These are phyloP conservation scores for Elmis aenea DNA, from an alignment of 2,888 invertebrate species.

Conservation along the genomic window DNA sequence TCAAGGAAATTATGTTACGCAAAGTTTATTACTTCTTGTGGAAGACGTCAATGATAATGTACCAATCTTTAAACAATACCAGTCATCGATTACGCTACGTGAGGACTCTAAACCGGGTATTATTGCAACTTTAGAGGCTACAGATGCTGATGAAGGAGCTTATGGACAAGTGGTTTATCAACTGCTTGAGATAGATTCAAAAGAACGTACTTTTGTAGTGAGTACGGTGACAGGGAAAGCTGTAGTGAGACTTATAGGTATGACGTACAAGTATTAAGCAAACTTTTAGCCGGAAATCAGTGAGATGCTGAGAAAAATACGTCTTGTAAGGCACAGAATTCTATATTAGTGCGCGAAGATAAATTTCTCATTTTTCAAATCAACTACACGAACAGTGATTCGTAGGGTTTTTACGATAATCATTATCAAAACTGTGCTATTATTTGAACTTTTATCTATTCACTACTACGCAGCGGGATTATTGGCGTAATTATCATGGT, in stretches of 20 bases:
- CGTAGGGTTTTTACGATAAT: no score
- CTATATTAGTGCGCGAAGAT: no score
- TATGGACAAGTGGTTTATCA: slow-evolving; percentile 90
- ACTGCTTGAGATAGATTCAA: slow-evolving; percentile 75
- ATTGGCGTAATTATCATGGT: no score
- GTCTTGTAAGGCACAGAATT: no score
- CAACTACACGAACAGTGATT: no score
- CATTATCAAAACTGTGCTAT: no score
- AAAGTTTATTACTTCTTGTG: slow-evolving; percentile 80
- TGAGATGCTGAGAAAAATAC: no score
- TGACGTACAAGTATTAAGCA: slow-evolving; percentile 20
- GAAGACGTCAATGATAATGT: slow-evolving; percentile 92
- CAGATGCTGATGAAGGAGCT: slow-evolving; percentile 85
- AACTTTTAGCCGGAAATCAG: background rate
- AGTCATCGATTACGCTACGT: slow-evolving; percentile 71
- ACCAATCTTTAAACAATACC: slow-evolving; percentile 81
- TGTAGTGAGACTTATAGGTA: slow-evolving; percentile 68
- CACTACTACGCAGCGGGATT: no score
- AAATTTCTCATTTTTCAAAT: no score
- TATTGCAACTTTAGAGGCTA: slow-evolving; percentile 77
- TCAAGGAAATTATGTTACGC: slow-evolving; percentile 83
- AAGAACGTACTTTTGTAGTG: slow-evolving; percentile 71
- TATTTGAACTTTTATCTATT: no score
- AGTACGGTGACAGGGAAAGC: slow-evolving; percentile 83
- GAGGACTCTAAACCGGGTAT: slow-evolving; percentile 75